Evolutionary conservation across 2,113 vertebrate genomes (phyloP).

Genomic region (Caretta caretta): DNA sequence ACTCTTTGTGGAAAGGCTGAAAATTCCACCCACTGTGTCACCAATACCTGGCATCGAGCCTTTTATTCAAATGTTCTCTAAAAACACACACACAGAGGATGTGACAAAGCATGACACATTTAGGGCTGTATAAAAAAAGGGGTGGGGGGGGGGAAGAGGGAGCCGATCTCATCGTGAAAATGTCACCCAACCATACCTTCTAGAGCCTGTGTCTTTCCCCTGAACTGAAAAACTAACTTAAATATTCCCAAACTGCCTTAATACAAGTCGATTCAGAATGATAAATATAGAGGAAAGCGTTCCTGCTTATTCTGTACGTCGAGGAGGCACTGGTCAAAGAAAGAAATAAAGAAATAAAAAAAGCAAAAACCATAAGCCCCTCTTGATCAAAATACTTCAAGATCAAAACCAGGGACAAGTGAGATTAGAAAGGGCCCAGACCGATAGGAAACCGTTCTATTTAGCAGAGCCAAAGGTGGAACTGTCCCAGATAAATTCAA

Average conservation of each 20-base stretch:
- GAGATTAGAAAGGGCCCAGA: background rate
- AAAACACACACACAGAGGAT: constrained; percentile 84
- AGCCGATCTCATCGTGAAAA: constrained; percentile 71
- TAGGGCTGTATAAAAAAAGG: constrained; percentile 63
- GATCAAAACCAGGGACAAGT: background rate
- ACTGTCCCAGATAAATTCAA: background rate
- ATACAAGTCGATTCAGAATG: constrained; percentile 76
- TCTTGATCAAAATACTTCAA: background rate
- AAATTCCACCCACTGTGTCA: constrained; percentile 89
- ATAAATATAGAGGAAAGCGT: constrained; percentile 28
- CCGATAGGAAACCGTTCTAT: background rate
- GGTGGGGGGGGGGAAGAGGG: background rate
- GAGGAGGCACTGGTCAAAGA: constrained; percentile 12
- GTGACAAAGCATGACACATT: constrained; percentile 84
- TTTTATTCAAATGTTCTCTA: constrained; percentile 90
- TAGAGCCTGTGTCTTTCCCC: constrained; percentile 69
- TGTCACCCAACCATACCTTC: constrained; percentile 78
- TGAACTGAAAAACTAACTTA: constrained; percentile 50
- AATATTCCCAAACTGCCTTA: constrained; percentile 80
- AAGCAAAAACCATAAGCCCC: background rate
- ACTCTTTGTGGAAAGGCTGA: constrained; percentile 91
- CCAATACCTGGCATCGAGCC: constrained; percentile 93
- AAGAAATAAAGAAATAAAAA: background rate
- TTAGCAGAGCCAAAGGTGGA: background rate
- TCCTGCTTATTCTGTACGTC: background rate